Conservation (phyloP, 2,797 vertebrate genomes). For the Melanotaenia nigrans region DNA sequence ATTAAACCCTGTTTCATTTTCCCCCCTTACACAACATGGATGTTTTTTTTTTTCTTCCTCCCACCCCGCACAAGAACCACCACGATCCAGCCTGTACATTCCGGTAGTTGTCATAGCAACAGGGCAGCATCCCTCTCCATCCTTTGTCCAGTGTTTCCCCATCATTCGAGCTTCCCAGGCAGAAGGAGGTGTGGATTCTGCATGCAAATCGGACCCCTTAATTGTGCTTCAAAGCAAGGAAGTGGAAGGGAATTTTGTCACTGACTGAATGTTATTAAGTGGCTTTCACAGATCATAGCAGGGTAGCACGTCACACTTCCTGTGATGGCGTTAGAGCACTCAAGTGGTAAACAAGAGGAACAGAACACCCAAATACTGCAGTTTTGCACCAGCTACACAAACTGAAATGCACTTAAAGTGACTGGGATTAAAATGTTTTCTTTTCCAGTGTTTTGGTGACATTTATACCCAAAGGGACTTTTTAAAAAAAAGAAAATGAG, state of each 20-base stretch:
- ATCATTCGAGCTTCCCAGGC: constrained; percentile 64
- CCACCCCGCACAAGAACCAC: constrained; percentile 63
- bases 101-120: constrained; percentile 83
- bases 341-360: constrained; percentile 11
- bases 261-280: constrained; percentile 47
- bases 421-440: not conserved
- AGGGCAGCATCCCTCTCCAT: constrained; percentile 76
- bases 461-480: not conserved
- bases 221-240: constrained; percentile 46
- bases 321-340: constrained; percentile 10
- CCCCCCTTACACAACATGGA: constrained; percentile 76
- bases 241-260: constrained; percentile 25
- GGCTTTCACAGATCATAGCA: constrained; percentile 37
- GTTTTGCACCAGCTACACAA: not conserved
- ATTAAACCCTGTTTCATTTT: constrained; percentile 64
- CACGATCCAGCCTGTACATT: constrained; percentile 78
- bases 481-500: not conserved
- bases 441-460: constrained; percentile 14
- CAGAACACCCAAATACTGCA: constrained; percentile 5
- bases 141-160: constrained; percentile 74
- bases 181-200: constrained; percentile 56
- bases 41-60: constrained; percentile 18
- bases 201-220: constrained; percentile 55
- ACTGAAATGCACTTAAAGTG: not conserved
- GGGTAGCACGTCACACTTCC: constrained; percentile 36